Conservation (phyloP, 2,888 invertebrate genomes). For the Microplitis manilae region DNA sequence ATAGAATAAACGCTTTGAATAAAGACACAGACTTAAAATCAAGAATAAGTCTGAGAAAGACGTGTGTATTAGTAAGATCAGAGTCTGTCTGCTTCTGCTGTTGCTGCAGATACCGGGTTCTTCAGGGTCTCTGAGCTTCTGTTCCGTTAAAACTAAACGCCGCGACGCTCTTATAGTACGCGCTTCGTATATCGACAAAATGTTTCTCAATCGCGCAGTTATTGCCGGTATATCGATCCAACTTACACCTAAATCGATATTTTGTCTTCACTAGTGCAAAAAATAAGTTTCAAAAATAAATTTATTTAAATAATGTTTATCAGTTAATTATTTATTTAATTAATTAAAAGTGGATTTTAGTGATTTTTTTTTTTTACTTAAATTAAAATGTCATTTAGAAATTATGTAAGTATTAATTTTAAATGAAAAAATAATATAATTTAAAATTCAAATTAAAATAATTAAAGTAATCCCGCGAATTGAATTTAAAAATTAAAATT, state of each 20-base stretch:
- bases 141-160: slow-evolving; percentile 39
- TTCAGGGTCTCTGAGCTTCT: slow-evolving; percentile 65
- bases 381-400: slow-evolving; percentile 6
- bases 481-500: not conserved
- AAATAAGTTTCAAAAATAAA: no score
- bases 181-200: not conserved
- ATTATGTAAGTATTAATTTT: slow-evolving; percentile 15
- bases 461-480: not conserved
- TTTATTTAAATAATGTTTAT: not conserved
- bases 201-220: not conserved
- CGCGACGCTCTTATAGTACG: not conserved
- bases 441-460: not conserved
- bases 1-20: slow-evolving; percentile 17
- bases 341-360: not conserved
- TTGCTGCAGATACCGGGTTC: slow-evolving; percentile 56
- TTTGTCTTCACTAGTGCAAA: no score
- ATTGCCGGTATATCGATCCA: not conserved
- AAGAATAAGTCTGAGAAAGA: slow-evolving; percentile 48
- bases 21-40: slow-evolving; percentile 25
- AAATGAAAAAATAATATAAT: not conserved
- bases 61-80: slow-evolving; percentile 38
- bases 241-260: no score
- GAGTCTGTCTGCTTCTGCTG: slow-evolving; percentile 49
- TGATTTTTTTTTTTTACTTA: not conserved
- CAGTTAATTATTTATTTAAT: not conserved